These are phyloP conservation scores for Proteles cristata DNA, from an alignment of 2,113 vertebrate genomes.

Conservation along the genomic window DNA sequence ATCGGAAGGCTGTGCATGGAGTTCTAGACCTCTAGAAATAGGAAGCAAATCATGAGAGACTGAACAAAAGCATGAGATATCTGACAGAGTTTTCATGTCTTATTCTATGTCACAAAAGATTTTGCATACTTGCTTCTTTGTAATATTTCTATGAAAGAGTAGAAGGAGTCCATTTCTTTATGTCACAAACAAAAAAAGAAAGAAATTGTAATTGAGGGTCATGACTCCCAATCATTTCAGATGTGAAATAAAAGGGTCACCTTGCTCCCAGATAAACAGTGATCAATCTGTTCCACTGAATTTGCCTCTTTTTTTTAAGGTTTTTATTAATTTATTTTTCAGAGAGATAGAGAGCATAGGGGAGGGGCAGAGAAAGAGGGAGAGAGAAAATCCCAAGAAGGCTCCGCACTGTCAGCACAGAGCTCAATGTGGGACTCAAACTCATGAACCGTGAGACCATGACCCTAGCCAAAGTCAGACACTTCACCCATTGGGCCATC, in stretches of 20 bases:
- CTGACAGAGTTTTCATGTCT: not conserved
- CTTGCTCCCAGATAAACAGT: not conserved
- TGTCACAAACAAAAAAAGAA: not conserved
- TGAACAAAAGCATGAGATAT: not conserved
- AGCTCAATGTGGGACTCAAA: not conserved
- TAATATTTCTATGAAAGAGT: not conserved
- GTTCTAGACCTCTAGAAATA: not conserved
- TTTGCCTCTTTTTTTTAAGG: not conserved
- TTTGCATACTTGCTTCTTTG: not conserved
- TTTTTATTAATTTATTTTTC: not conserved
- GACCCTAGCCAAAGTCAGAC: not conserved
- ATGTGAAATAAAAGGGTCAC: not conserved
- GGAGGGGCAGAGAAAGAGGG: too few species aligned
- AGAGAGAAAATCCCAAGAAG: too few species aligned
- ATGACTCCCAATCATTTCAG: not conserved
- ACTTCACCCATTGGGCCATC: too few species aligned
- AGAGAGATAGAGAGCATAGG: too few species aligned
- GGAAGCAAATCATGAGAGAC: not conserved
- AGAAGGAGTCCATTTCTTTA: not conserved
- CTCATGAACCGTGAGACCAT: not conserved
- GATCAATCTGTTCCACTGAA: not conserved
- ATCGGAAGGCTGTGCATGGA: not conserved
- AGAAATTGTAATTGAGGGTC: not conserved
- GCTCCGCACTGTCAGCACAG: not conserved
- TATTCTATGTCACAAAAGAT: not conserved